Base-by-base conservation (phyloP, 2,797 vertebrate species). In the Antennarius maculatus region DNA sequence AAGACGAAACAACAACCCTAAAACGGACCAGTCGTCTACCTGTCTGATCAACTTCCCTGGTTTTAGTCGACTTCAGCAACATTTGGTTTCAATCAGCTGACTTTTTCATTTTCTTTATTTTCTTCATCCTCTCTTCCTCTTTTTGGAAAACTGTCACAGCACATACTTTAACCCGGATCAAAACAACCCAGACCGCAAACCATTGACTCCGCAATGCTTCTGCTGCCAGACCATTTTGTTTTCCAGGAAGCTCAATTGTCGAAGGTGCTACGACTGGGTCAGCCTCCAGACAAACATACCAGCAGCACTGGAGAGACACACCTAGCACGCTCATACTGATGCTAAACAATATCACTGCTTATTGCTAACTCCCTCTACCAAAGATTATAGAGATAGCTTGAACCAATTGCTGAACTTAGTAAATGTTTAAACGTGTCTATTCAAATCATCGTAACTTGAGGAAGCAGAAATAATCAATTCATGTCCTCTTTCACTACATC, bases 51-150 rank as follows among this genome's bases (percentile, higher is more conserved):
- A 62, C 18, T 76, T 6, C 68, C 27, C 31, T 55, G 10, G 1
- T 41, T 45, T 48, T 50, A 60, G 37, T 27, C 50, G 64, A 37
- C 13, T 54, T 28, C 7, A 16, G 62, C 69, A 63, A 62, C 78
- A 81, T 87, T 86, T 89, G 85, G 75, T 87, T 89, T 82, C 41
- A 80, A 90, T 88, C 46, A 80, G 47, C 27, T 27, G 29, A 55
- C 29, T 62, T 73, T 31, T 67, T 13, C 16, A 61, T 65, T 75
- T 63, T 23, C 34, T 18, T 58, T 56, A 50, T 66, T 81, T 69
- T 71, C 42, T 57, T 58, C 67, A 53, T 66, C 28, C 65, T 76
- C 51, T 46, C 42, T 66, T 42, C 61, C 37, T 47, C 42, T 76
- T 23, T 74, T 65, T 85, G 75, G 74, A 86, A 80, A 87, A 75